Evolutionary conservation across 2,113 vertebrate genomes (phyloP).

Genomic region (Brienomyrus longianalis): DNA sequence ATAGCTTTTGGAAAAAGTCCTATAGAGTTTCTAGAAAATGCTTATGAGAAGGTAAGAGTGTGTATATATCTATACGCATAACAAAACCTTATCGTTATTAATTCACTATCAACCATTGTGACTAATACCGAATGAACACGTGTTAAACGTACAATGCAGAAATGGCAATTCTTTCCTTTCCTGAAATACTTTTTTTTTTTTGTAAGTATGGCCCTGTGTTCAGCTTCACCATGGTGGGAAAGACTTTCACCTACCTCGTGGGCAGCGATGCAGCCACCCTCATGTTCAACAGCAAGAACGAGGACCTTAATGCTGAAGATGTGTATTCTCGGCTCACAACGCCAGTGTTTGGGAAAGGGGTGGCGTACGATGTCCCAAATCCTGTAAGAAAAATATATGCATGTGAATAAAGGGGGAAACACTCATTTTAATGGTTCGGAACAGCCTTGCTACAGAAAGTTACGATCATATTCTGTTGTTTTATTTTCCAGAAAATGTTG

Average conservation of each 20-base stretch:
- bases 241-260: conserved; percentile 90
- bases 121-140: background rate
- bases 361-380: conserved; percentile 91
- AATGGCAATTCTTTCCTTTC: background rate
- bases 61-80: background rate
- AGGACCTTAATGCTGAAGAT: conserved; percentile 92
- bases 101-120: background rate
- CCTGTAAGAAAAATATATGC: conserved; percentile 54
- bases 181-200: no score
- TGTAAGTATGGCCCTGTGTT: conserved; percentile 89
- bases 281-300: conserved; percentile 94
- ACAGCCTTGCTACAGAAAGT: background rate
- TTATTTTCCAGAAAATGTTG: background rate
- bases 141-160: background rate
- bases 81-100: background rate
- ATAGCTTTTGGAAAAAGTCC: conserved; percentile 88
- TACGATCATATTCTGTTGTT: background rate
- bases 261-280: conserved; percentile 89
- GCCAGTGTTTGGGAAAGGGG: conserved; percentile 90
- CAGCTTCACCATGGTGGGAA: conserved; percentile 97
- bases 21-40: conserved; percentile 88
- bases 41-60: conserved; percentile 79
- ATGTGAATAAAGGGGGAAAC: background rate
- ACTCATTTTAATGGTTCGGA: background rate
- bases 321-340: conserved; percentile 88